Evolutionary conservation across 2,113 vertebrate genomes (phyloP), one percentile per base, ranked within the genome.

Genomic region (Chauna torquata): DNA sequence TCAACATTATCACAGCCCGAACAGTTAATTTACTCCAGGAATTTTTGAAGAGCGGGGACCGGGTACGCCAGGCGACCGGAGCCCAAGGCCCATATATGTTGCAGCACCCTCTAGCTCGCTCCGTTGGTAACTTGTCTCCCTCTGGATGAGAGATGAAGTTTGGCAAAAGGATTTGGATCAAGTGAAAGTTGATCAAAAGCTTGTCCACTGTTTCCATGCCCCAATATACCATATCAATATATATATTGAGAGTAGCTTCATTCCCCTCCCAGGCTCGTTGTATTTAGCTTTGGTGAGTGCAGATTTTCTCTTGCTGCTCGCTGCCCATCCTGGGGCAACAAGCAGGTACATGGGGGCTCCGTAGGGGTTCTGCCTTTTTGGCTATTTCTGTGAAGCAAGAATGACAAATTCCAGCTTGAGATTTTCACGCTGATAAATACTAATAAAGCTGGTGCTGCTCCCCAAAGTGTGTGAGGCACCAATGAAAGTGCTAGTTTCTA

Each of bases 91-190:
- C 54, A 28, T 22, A 5, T 47, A 82, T 81, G 80, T 55, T 94
- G 68, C 23, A 95, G 88, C 96, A 90, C 90, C 90, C 92, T 95
- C 91, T 96, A 95, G 90, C 58, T 93, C 23, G 27, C 79, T 74
- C 50, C 3, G 1, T 34, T 57, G 47, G 68, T 94, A 86, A 94
- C 54, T 92, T 77, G 81, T 11, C 4, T 95, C 58, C 11, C 76
- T 68, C 38, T 27, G 17, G 59, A 83, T 44, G 40, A 82, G 12
- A 81, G 10, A 45, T 2, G 8, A 17, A 75, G 11, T 28, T 65
- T 52, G 47, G 24, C 40, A 80, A 30, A 82, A 42, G 12, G 49
- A 25, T 74, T 95, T 71, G 8, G 42, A 58, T 70, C 20, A 23
- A 72, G 24, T 27, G 30, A 61, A 89, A 69, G n/a, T 9, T 25